A percentile compares a stretch with the other conserved stretches of the same genome.
These are phyloP conservation scores for Lepidochrysops patricia DNA, from an alignment of 2,888 invertebrate species.

Conservation along the genomic window DNA sequence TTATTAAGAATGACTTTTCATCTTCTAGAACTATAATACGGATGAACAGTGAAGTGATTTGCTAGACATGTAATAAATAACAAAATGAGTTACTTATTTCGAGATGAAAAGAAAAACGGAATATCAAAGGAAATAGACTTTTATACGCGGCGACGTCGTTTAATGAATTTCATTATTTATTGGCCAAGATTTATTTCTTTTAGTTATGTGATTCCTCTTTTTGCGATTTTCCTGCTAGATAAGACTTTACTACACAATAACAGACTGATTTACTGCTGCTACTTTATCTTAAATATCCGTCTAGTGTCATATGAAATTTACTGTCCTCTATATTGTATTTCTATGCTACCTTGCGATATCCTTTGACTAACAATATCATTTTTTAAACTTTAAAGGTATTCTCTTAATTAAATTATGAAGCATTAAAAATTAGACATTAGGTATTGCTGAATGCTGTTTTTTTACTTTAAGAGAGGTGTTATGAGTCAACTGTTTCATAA, in stretches of 20 bases:
- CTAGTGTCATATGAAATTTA: background rate
- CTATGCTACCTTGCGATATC: background rate
- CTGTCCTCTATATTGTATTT: background rate
- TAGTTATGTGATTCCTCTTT: background rate
- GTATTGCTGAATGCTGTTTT: background rate
- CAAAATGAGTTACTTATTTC: no score
- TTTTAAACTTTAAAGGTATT: no score
- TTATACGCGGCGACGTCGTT: background rate
- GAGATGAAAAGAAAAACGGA: background rate
- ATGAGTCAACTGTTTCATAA: no score
- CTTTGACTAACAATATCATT: background rate
- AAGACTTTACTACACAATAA: background rate
- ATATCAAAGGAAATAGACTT: background rate
- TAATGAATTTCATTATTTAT: background rate
- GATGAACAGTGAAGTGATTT: background rate
- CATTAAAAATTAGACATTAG: no score
- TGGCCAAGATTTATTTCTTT: background rate
- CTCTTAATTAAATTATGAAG: no score
- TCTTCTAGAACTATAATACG: background rate
- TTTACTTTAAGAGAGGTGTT: background rate
- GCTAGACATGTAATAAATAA: no score
- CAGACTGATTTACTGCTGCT: background rate
- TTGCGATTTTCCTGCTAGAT: background rate
- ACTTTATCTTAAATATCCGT: background rate
- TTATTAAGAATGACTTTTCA: background rate